Evolutionary conservation across 2,113 vertebrate species (phyloP).

Genomic region (Sinocyclocheilus grahami): DNA sequence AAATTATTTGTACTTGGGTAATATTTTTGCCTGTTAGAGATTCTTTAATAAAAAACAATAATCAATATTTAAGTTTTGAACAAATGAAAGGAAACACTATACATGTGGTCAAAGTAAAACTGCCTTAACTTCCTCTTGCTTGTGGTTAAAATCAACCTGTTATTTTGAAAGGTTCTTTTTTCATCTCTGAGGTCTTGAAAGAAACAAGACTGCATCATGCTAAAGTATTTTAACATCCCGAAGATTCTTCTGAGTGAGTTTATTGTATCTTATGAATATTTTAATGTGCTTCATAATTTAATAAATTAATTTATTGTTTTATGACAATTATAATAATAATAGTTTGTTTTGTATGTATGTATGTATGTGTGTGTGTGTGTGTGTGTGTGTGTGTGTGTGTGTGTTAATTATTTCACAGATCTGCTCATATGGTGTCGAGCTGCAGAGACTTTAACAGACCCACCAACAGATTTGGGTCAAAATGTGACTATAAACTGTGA

Average conservation of each 20-base stretch:
- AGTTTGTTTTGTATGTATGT: background rate
- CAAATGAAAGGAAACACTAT: background rate
- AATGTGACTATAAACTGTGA: background rate
- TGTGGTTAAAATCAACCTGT: background rate
- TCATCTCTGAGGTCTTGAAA: background rate
- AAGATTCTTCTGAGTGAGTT: background rate
- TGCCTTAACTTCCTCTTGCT: background rate
- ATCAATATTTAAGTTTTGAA: background rate
- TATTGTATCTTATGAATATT: background rate
- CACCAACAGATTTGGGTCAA: background rate
- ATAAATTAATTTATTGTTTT: background rate
- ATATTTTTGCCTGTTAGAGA: background rate
- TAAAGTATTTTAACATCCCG: background rate
- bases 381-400: background rate
- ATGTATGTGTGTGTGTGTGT: background rate
- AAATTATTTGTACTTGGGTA: background rate
- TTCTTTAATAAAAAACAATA: background rate
- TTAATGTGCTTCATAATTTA: background rate
- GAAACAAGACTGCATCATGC: background rate
- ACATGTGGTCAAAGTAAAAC: background rate
- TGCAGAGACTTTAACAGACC: background rate
- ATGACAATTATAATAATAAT: background rate
- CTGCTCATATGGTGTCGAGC: background rate
- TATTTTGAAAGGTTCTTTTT: no score
- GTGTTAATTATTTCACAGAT: background rate